Percentiles rank a stretch among this genome's conserved stretches.
phyloP scores from a whole-genome alignment of 2,888 invertebrate species.

The Eupeodes luniger region DNA sequence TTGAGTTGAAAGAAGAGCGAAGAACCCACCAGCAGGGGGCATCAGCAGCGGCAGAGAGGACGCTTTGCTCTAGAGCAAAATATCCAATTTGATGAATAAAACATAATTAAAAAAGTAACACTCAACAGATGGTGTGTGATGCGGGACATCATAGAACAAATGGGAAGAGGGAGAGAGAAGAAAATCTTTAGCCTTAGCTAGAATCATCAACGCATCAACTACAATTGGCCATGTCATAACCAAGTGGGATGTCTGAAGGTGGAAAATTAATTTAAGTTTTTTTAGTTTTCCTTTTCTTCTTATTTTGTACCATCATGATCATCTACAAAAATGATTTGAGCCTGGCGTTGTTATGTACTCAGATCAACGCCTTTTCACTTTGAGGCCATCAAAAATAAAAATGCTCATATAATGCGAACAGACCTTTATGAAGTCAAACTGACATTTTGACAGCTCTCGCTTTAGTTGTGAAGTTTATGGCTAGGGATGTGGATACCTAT shows the following conservation, averaged over 20 bases:
- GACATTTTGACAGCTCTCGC: conserved; percentile 68
- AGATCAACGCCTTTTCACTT: conserved; percentile 61
- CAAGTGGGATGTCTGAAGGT: conserved; percentile 69
- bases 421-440: conserved; percentile 64
- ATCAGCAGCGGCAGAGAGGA: conserved; percentile 10
- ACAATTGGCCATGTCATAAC: conserved; percentile 70
- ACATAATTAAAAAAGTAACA: conserved; percentile 56
- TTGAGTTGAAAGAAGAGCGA: not conserved
- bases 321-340: conserved; percentile 33
- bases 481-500: not conserved
- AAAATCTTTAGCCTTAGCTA: not conserved
- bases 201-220: conserved; percentile 55
- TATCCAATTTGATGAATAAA: conserved; percentile 56
- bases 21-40: conserved; percentile 34
- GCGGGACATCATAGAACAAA: not conserved
- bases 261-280: conserved; percentile 72
- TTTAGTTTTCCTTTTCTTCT: not conserved
- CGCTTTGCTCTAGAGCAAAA: conserved; percentile 9
- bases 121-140: conserved; percentile 44
- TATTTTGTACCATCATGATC: not conserved
- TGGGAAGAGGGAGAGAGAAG: not conserved
- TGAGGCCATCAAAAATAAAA: conserved; percentile 38
- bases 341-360: conserved; percentile 28
- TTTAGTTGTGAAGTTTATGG: not conserved
- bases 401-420: conserved; percentile 28